Conservation (phyloP, 2,888 invertebrate genomes). For the Schrankia costaestrigalis region DNA sequence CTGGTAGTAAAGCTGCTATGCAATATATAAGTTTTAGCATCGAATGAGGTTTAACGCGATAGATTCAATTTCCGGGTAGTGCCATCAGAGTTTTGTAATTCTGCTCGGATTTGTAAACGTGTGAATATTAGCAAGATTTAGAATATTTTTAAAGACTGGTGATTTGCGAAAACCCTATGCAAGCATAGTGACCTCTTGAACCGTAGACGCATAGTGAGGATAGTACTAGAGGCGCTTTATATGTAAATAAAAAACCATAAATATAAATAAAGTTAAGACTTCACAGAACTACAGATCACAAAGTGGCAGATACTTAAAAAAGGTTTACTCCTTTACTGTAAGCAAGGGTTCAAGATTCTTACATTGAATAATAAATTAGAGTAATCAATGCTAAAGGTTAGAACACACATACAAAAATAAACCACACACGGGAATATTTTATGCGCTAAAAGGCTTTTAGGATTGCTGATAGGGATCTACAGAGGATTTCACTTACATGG, state of each 20-base stretch:
- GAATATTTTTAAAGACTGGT: too few relatives aligned
- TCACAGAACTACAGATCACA: background rate
- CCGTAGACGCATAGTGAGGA: too few relatives aligned
- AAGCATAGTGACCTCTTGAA: too few relatives aligned
- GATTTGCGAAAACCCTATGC: too few relatives aligned
- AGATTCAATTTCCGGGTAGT: constrained; percentile 15
- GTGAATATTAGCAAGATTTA: too few relatives aligned
- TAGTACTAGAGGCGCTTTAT: too few relatives aligned
- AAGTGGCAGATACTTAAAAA: constrained; percentile 5
- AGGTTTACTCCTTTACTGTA: constrained; percentile 9
- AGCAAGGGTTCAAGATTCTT: constrained; percentile 15
- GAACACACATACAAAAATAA: constrained; percentile 44
- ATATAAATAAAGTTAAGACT: too few relatives aligned
- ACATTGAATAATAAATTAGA: constrained; percentile 42
- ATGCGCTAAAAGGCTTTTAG: constrained; percentile 49
- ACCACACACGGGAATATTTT: constrained; percentile 51
- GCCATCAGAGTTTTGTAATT: too few relatives aligned
- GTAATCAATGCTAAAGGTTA: constrained; percentile 44
- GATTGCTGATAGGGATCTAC: constrained; percentile 40
- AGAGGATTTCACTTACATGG: constrained; percentile 51
- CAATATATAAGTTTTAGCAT: constrained; percentile 7
- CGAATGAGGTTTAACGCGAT: constrained; percentile 11
- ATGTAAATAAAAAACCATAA: too few relatives aligned
- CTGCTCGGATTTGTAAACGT: too few relatives aligned
- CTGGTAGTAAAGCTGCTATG: constrained; percentile 3